phyloP scores from a whole-genome alignment of 2,888 invertebrate genomes.

The Lottia scabra region DNA sequence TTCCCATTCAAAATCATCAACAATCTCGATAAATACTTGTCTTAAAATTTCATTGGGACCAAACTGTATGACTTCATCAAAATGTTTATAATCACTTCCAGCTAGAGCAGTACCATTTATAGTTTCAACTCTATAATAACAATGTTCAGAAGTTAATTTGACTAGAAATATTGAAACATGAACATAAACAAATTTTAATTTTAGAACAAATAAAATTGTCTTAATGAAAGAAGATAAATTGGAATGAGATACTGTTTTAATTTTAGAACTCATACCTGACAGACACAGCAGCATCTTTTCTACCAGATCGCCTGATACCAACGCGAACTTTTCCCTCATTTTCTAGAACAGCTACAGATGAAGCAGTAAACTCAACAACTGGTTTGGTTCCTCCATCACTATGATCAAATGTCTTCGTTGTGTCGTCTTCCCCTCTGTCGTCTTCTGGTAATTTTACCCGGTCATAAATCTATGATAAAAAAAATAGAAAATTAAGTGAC shows the following conservation, averaged over 20 bases:
- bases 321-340: constrained; percentile 69
- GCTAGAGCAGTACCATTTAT: constrained; percentile 74
- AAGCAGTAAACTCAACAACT: constrained; percentile 73
- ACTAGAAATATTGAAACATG: not conserved
- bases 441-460: constrained; percentile 47
- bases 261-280: constrained; percentile 66
- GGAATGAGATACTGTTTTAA: not conserved
- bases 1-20: constrained; percentile 75
- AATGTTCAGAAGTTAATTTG: not conserved
- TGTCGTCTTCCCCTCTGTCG: constrained; percentile 29
- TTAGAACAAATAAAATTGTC: not conserved
- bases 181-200: too few relatives aligned
- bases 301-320: constrained; percentile 72
- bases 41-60: constrained; percentile 72
- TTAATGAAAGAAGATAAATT: not conserved
- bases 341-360: constrained; percentile 73
- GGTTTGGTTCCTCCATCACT: constrained; percentile 69
- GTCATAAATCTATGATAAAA: constrained; percentile 45
- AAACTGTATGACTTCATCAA: constrained; percentile 72
- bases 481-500: too few relatives aligned
- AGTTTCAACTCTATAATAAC: constrained; percentile 70
- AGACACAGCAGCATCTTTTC: constrained; percentile 68
- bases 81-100: constrained; percentile 72
- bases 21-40: constrained; percentile 71
- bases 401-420: constrained; percentile 49